These are phyloP conservation scores for Oncorhynchus nerka DNA, from an alignment of 2,113 vertebrate genomes.

Conservation along the genomic window DNA sequence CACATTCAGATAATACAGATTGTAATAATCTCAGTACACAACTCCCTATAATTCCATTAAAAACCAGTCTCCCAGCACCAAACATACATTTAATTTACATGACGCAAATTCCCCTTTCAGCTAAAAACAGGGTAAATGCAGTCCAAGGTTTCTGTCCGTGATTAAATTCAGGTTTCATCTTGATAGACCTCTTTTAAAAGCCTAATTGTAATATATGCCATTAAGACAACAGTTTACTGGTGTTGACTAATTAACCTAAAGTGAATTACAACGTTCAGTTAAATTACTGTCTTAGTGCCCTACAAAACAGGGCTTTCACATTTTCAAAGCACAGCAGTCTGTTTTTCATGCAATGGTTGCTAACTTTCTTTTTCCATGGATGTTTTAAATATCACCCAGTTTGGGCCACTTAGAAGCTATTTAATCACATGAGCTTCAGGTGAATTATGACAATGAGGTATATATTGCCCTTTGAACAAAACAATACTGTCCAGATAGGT, in stretches of 20 bases:
- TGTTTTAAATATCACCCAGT: too few species aligned
- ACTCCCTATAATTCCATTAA: constrained; percentile 87
- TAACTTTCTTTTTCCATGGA: too few species aligned
- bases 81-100: constrained; percentile 86
- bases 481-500: too few species aligned
- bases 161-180: constrained; percentile 77
- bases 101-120: constrained; percentile 79
- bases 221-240: constrained; percentile 78
- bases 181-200: not conserved
- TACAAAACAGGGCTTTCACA: not conserved
- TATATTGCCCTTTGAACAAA: too few species aligned
- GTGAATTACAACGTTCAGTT: constrained; percentile 70
- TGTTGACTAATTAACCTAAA: constrained; percentile 80
- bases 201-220: constrained; percentile 73
- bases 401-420: too few species aligned
- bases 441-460: too few species aligned
- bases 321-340: too few species aligned
- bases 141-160: constrained; percentile 74
- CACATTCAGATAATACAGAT: constrained; percentile 90
- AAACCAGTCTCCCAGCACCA: constrained; percentile 82
- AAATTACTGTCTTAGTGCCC: not conserved
- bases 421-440: too few species aligned
- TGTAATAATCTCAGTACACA: constrained; percentile 88
- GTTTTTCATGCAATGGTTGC: too few species aligned
- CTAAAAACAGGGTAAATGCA: constrained; percentile 78